Evolutionary conservation across 2,888 invertebrate genomes (phyloP).

Genomic region (Dicyrtomina minuta): DNA sequence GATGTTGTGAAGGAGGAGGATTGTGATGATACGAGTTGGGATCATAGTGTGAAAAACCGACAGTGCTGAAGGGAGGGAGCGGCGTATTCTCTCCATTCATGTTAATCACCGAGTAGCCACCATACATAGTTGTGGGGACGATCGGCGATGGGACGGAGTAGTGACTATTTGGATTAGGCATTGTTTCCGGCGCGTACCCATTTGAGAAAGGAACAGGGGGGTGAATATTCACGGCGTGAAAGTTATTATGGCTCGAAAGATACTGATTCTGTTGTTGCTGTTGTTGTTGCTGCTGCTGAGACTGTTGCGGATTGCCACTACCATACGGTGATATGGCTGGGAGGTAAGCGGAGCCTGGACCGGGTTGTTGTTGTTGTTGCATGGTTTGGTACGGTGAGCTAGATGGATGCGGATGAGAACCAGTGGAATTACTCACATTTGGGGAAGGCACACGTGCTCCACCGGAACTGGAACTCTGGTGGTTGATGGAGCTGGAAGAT

Average conservation of each 20-base stretch:
- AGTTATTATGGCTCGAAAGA: constrained; percentile 4
- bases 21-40: constrained; percentile 29
- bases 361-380: constrained; percentile 22
- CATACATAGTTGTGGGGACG: constrained; percentile 40
- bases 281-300: not conserved
- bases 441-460: not conserved
- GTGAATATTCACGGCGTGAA: constrained; percentile 10
- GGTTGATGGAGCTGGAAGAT: not conserved
- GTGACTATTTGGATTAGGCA: constrained; percentile 16
- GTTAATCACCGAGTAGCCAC: constrained; percentile 27
- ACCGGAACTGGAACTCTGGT: not conserved
- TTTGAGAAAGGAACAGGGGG: constrained; percentile 43
- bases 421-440: not conserved
- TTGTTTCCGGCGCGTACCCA: constrained; percentile 42
- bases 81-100: constrained; percentile 31
- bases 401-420: constrained; percentile 18
- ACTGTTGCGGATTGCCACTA: not conserved
- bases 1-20: constrained; percentile 28
- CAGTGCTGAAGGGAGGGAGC: constrained; percentile 44
- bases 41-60: constrained; percentile 47
- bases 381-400: constrained; percentile 14
- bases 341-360: not conserved
- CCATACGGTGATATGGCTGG: constrained; percentile 3
- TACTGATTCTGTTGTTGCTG: constrained; percentile 13
- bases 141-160: constrained; percentile 32